These are phyloP conservation scores for Scaptomyza hsui DNA, from an alignment of 1,140 invertebrate genomes.

Conservation along the genomic window DNA sequence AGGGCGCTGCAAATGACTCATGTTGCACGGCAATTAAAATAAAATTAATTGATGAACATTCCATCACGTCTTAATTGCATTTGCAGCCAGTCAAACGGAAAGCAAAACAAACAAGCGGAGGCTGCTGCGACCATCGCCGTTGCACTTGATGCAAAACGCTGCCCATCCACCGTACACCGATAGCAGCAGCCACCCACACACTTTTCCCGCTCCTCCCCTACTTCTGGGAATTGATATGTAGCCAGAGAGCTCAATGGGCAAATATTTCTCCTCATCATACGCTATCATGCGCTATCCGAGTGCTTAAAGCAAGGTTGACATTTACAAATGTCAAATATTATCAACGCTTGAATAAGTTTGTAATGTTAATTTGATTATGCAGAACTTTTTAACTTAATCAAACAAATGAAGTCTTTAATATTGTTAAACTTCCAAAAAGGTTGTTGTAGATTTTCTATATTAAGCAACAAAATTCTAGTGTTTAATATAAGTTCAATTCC, in stretches of 20 bases:
- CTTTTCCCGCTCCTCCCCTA: too few species aligned
- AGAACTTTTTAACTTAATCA: neutral
- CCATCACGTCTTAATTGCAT: conserved; percentile 71
- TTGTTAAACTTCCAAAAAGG: too few species aligned
- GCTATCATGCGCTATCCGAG: neutral
- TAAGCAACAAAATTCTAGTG: neutral
- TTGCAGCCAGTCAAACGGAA: conserved; percentile 44
- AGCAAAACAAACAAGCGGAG: conserved; percentile 6
- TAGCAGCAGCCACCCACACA: neutral
- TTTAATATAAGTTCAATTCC: too few species aligned
- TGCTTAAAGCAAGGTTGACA: neutral
- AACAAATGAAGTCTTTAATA: neutral
- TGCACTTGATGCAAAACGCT: conserved; percentile 31
- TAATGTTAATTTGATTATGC: neutral
- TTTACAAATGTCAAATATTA: neutral
- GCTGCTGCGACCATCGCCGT: conserved; percentile 21
- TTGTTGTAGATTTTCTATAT: too few species aligned
- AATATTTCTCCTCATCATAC: conserved; percentile 6
- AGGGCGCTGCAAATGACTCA: conserved; percentile 46
- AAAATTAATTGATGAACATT: conserved; percentile 77
- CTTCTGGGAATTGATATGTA: conserved; percentile 4
- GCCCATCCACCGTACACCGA: neutral
- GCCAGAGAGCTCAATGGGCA: conserved; percentile 6
- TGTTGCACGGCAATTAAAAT: conserved; percentile 60
- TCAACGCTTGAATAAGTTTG: neutral